Evolutionary conservation across 2,113 vertebrate genomes (phyloP), one percentile per base, ranked within the genome.

Genomic region (Scomber scombrus): DNA sequence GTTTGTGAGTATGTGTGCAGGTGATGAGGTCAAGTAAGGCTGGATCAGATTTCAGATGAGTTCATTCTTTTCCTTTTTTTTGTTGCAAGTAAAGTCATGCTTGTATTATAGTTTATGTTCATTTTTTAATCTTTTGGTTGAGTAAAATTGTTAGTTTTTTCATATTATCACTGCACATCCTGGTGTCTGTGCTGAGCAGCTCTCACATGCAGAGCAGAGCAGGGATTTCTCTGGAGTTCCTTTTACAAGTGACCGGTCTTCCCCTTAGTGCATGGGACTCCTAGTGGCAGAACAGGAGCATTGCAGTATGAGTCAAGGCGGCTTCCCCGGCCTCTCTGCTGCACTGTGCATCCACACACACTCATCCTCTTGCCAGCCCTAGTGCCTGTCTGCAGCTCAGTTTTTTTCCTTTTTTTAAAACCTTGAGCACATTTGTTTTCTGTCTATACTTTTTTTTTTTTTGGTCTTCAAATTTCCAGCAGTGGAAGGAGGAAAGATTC

Each of bases 261-360:
- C 67, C 77, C 72, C 75, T 86, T 54, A 78, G 73, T 67, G 65
- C 18, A 58, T 81, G 91, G 65, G 91, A 90, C 93, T 50, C 86
- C 89, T 93, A 75, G 85, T 65, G 94, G 85, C 56, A 9, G 15
- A 84, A 26, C 3, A n/a, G 31, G 16, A n/a, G 75, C 29, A 85
- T 29, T 88, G 72, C 90, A 89, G 23, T 31, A 16, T 55, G 57
- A 78, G 56, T 52, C 15, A 54, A 78, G 12, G 54, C 13, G 75
- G 82, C 65, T 81, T 85, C 84, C 86, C 89, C 77, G 77, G 49
- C 74, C 26, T 68, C 50, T 66, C 51, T 54, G 0, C 63, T 70
- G 61, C 80, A 75, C 58, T 49, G 58, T 58, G 55, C 50, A 81
- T 29, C 31, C 66, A 45, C 45, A 63, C 56, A 23, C 14, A 7